Conservation (phyloP, 2,113 vertebrate genomes). For the Regulus satrapa region DNA sequence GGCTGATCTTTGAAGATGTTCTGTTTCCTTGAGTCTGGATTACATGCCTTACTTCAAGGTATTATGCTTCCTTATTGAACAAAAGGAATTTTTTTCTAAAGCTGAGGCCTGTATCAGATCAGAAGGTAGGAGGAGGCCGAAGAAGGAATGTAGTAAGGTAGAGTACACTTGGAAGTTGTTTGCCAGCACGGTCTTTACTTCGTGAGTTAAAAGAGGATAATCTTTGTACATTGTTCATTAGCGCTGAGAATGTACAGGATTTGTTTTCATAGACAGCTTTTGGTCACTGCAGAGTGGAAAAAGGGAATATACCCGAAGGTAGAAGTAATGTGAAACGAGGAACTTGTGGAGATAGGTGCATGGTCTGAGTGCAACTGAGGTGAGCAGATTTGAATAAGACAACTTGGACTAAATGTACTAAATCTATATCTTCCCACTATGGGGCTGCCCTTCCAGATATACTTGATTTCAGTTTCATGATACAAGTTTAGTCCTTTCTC, state of each 20-base stretch:
- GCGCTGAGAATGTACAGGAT: neutral
- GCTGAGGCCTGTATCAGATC: neutral
- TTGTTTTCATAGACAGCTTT: neutral
- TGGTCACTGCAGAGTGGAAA: neutral
- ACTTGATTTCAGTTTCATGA: accelerated
- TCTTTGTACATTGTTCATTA: neutral
- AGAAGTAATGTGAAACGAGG: neutral
- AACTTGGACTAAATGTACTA: neutral
- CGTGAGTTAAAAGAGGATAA: neutral
- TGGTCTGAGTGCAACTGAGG: neutral
- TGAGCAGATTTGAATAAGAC: neutral
- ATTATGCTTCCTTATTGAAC: neutral
- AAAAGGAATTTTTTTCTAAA: neutral
- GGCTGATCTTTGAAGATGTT: neutral
- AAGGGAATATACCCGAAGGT: neutral
- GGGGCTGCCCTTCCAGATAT: neutral
- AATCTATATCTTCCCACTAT: neutral
- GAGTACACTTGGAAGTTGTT: neutral
- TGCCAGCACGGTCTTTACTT: neutral
- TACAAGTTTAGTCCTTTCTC: neutral
- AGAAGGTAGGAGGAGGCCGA: neutral
- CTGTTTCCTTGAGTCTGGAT: neutral
- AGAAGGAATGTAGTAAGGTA: neutral
- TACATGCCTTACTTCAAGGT: neutral
- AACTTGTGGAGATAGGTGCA: neutral